These are phyloP conservation scores for Epinotia brunnichana DNA, from an alignment of 2,888 invertebrate species.

Conservation along the genomic window DNA sequence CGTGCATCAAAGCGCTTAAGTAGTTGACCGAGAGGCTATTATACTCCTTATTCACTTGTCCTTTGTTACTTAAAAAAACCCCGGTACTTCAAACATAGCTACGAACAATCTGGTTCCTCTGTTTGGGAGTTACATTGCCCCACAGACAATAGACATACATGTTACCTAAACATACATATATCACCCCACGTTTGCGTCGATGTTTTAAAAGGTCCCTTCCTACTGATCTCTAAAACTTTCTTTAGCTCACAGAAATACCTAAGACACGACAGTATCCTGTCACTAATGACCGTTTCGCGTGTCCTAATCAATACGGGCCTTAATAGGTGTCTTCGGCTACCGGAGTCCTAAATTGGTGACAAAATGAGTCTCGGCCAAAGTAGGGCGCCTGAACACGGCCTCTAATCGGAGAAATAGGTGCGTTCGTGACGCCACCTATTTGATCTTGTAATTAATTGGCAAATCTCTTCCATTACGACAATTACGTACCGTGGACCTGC, in stretches of 20 bases:
- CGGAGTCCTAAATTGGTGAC: conserved; percentile 49
- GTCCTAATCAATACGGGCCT: conserved; percentile 44
- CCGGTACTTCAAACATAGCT: too few species aligned
- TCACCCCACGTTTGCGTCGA: too few species aligned
- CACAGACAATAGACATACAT: too few species aligned
- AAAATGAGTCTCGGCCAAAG: conserved; percentile 54
- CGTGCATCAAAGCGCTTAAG: too few species aligned
- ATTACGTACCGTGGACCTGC: conserved; percentile 63
- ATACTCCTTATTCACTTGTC: not conserved
- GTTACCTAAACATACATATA: too few species aligned
- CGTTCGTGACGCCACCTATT: conserved; percentile 71
- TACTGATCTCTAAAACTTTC: not conserved
- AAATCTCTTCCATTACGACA: conserved; percentile 60
- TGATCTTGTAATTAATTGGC: conserved; percentile 73
- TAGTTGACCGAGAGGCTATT: not conserved
- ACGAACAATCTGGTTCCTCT: too few species aligned
- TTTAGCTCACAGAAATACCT: not conserved
- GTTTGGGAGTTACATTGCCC: too few species aligned
- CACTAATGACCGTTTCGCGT: conserved; percentile 46
- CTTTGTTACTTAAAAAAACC: not conserved
- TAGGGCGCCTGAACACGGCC: conserved; percentile 61
- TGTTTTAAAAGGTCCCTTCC: not conserved
- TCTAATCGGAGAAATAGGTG: conserved; percentile 53
- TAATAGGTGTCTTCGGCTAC: conserved; percentile 44
- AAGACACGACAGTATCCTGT: not conserved